Evolutionary conservation across 1,140 invertebrate genomes (phyloP).

Genomic region (Euura saliciscinereae): DNA sequence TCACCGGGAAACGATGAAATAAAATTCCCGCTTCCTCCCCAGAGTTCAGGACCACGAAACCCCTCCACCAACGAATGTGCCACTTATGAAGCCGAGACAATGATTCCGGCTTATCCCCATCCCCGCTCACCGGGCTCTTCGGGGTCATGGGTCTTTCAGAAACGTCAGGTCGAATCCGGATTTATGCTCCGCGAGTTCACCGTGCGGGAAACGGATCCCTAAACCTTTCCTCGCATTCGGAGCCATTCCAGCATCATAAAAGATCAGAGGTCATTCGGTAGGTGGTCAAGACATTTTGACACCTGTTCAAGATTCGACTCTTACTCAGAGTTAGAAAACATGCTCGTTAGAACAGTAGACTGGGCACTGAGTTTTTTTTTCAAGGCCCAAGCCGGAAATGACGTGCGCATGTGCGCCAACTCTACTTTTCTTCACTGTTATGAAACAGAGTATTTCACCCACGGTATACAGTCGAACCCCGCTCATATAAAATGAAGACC

Average conservation of each 20-base stretch:
- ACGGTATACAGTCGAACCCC: too few relatives aligned
- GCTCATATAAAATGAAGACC: too few relatives aligned
- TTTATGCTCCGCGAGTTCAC: not conserved
- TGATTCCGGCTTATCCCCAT: not conserved
- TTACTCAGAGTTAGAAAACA: too few relatives aligned
- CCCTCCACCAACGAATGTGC: not conserved
- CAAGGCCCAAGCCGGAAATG: too few relatives aligned
- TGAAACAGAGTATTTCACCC: too few relatives aligned
- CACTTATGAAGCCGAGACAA: slow-evolving; percentile 14
- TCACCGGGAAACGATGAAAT: slow-evolving; percentile 17
- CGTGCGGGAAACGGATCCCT: not conserved
- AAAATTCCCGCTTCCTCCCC: slow-evolving; percentile 19
- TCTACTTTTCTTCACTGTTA: too few relatives aligned
- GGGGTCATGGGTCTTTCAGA: not conserved
- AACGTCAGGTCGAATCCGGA: not conserved
- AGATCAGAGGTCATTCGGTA: too few relatives aligned
- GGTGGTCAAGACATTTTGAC: too few relatives aligned
- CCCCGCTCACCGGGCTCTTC: not conserved
- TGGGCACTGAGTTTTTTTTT: too few relatives aligned
- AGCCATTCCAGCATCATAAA: not conserved
- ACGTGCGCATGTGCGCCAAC: too few relatives aligned
- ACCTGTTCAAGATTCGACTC: too few relatives aligned
- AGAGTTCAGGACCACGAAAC: slow-evolving; percentile 5
- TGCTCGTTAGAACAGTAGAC: too few relatives aligned
- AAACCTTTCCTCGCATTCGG: not conserved